A percentile compares a stretch with the other conserved stretches of the same genome.
These are phyloP conservation scores for Masnerella sp. DNA, from an alignment of 2,888 invertebrate genomes.

Conservation along the genomic window DNA sequence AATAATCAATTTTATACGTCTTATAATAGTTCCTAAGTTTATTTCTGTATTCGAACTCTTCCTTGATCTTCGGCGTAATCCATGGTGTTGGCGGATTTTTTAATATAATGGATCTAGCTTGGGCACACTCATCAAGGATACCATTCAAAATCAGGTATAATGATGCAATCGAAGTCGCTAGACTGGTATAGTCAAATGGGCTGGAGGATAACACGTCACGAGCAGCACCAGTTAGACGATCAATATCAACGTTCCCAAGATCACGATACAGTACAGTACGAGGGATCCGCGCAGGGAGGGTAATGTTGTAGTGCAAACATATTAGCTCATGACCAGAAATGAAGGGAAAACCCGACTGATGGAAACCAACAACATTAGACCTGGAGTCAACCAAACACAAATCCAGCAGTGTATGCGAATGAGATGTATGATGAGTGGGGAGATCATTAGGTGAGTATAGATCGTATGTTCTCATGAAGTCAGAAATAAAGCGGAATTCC, in stretches of 20 bases:
- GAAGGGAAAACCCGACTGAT: not conserved
- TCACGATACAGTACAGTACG: not conserved
- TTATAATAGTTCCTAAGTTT: not conserved
- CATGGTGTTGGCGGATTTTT: not conserved
- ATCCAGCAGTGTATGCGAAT: not conserved
- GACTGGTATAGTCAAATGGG: not conserved
- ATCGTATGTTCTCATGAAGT: no score
- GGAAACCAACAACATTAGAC: not conserved
- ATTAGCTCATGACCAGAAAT: not conserved
- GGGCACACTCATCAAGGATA: not conserved
- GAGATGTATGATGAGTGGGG: not conserved
- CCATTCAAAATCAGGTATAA: no score
- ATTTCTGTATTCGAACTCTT: not conserved
- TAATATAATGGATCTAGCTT: not conserved
- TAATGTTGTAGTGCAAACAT: not conserved
- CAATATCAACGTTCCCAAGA: no score
- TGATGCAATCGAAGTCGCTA: not conserved
- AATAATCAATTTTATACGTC: no score
- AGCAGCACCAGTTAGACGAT: no score
- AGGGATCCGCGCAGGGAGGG: not conserved
- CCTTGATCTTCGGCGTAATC: not conserved
- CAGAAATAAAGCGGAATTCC: not conserved
- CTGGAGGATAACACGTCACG: no score
- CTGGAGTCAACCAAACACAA: not conserved
- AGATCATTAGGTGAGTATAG: no score